A percentile compares a stretch with the other conserved stretches of the same genome.
Evolutionary conservation across 2,888 invertebrate species (phyloP).

Genomic region (Synanthedon formicaeformis): DNA sequence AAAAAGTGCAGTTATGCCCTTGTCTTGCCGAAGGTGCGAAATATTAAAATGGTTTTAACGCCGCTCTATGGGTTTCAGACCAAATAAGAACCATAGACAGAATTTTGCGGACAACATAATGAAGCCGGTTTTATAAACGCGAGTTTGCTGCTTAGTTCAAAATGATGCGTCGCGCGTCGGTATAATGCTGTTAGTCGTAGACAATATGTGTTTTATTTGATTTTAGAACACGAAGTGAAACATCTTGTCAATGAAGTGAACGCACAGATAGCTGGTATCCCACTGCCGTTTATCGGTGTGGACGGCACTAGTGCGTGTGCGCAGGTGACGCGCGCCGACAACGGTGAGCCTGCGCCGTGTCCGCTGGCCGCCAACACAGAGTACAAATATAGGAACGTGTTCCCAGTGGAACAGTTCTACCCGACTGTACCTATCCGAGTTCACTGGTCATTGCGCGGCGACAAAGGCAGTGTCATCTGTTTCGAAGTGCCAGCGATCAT

Average conservation of each 20-base stretch:
- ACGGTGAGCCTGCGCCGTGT: conserved; percentile 70
- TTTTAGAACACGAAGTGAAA: conserved; percentile 56
- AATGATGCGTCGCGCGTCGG: too few relatives aligned
- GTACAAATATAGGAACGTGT: conserved; percentile 75
- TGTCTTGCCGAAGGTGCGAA: too few relatives aligned
- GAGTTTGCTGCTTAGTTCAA: too few relatives aligned
- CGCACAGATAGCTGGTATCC: conserved; percentile 59
- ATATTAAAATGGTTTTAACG: too few relatives aligned
- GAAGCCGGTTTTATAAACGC: too few relatives aligned
- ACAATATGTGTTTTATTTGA: conserved; percentile 1
- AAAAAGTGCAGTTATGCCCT: too few relatives aligned
- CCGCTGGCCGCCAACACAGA: conserved; percentile 73
- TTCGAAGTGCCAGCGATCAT: conserved; percentile 77
- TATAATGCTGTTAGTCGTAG: too few relatives aligned
- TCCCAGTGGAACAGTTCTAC: conserved; percentile 59
- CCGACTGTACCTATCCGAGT: conserved; percentile 63
- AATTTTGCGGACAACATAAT: too few relatives aligned
- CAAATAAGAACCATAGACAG: too few relatives aligned
- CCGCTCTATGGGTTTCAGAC: too few relatives aligned
- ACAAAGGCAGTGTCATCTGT: conserved; percentile 64
- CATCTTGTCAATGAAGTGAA: conserved; percentile 69
- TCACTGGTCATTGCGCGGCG: conserved; percentile 71
- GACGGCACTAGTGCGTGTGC: conserved; percentile 75
- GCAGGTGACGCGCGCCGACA: conserved; percentile 40
- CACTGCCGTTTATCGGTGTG: conserved; percentile 79